phyloP scores from a whole-genome alignment of 1,140 invertebrate species.

The Acromyrmex heyeri region DNA sequence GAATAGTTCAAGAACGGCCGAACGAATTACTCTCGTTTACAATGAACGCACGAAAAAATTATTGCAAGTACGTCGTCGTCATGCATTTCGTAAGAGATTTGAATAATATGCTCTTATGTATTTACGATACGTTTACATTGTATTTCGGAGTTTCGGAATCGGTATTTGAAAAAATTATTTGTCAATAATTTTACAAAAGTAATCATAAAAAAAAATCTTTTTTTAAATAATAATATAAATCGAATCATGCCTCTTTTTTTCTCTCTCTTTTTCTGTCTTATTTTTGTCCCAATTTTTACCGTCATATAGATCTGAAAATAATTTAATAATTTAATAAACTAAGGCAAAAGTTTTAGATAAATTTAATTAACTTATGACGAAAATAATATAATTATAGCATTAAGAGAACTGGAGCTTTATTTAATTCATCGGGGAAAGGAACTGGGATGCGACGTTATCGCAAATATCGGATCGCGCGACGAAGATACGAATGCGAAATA shows the following conservation, averaged over 20 bases:
- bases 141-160: not conserved
- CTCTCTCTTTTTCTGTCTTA: not conserved
- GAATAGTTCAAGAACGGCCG: constrained; percentile 28
- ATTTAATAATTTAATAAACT: not conserved
- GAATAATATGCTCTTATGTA: not conserved
- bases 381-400: not conserved
- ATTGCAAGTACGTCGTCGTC: not conserved
- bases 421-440: not conserved
- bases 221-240: constrained; percentile 1
- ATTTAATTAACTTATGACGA: not conserved
- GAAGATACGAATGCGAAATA: constrained; percentile 46
- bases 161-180: not conserved
- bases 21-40: constrained; percentile 45
- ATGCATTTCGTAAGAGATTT: constrained; percentile 8
- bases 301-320: not conserved
- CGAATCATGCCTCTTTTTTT: no score
- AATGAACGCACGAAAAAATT: not conserved
- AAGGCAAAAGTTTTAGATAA: no score
- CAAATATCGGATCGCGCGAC: constrained; percentile 39
- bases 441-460: constrained; percentile 3
- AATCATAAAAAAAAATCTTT: not conserved
- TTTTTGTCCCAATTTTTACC: not conserved
- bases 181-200: not conserved
- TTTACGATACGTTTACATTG: not conserved
- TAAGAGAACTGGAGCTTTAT: not conserved